Evolutionary conservation across 2,797 vertebrate genomes (phyloP), one percentile per base, ranked within the genome.

Genomic region (Fistularia tabacaria): DNA sequence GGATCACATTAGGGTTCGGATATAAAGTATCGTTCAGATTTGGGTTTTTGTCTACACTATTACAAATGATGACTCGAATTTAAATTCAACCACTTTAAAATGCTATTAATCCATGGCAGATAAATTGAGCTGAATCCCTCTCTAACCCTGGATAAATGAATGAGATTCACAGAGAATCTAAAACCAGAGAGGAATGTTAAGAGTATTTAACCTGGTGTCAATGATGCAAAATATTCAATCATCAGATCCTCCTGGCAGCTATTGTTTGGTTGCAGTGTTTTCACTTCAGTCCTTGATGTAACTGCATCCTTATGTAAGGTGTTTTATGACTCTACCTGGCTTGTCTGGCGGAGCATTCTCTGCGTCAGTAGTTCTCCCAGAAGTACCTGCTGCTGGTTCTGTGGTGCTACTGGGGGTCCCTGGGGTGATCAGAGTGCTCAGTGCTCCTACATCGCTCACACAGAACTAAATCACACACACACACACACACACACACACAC

Each of bases 401-500:
- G 66, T 38, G 37, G 49, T 64, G 73, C 56, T 57, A 71, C 73
- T 62, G 54, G 74, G 60, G 40, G 72, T 72, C 64, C 73, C 86
- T 9, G 85, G 83, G 68, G 82, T 81, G 69, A 88, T 87, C 58
- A 88, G 63, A 43, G 85, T 85, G 73, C 87, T 87, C 74, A 90
- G 68, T 0, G 85, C 72, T 49, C 84, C 85, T 40, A 87, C 81
- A 6, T 89, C 87, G 72, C 82, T 88, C 58, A 90, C 82, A 71
- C 87, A 89, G 54, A 89, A 89, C 86, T 89, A 38, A 46, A 69
- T 8, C 11, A 47, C 7, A 48, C 12, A 59, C 8, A 49, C 47
- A 63, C 10, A 51, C 43, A 45, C 6, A 63, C 38, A 25, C 49
- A 49, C 40, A 44, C 46, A 36, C 49, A 65, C 14, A 49, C n/a